Percentiles rank a stretch among this genome's conserved stretches.
Evolutionary conservation across 2,888 invertebrate genomes (phyloP).

Genomic region (Caradrina clavipalpis): DNA sequence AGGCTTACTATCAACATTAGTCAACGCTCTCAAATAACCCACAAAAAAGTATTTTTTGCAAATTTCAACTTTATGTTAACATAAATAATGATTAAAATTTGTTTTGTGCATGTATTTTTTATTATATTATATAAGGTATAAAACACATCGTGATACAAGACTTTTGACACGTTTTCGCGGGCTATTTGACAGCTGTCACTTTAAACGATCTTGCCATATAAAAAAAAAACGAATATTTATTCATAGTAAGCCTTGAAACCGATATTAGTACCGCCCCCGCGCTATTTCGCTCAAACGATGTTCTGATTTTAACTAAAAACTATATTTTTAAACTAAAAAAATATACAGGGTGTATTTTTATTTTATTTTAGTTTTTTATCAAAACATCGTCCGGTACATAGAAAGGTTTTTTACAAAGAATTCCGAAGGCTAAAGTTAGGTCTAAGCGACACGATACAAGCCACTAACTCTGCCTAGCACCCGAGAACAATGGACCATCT

Average conservation of each 20-base stretch:
- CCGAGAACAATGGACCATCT: conserved; percentile 69
- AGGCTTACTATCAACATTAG: conserved; percentile 45
- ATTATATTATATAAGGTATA: no score
- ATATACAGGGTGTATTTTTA: background rate
- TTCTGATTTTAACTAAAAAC: conserved; percentile 33
- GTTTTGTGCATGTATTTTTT: no score
- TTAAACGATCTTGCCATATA: background rate
- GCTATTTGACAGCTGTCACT: background rate
- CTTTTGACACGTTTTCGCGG: no score
- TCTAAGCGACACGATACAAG: conserved; percentile 72
- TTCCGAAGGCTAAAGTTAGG: conserved; percentile 69
- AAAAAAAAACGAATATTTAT: conserved; percentile 14
- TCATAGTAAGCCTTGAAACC: conserved; percentile 44
- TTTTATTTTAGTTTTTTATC: background rate
- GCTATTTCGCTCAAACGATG: conserved; percentile 64
- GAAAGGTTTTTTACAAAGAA: conserved; percentile 66
- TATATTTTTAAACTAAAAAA: background rate
- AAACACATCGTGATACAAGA: no score
- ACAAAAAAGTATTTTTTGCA: background rate
- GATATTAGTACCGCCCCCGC: conserved; percentile 66
- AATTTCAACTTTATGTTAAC: no score
- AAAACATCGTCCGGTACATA: conserved; percentile 75
- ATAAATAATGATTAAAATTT: no score
- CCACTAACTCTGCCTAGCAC: conserved; percentile 61
- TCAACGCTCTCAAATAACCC: background rate